Percentiles rank a stretch among this genome's conserved stretches.
phyloP scores from a whole-genome alignment of 2,113 vertebrate genomes.

The Tautogolabrus adspersus region DNA sequence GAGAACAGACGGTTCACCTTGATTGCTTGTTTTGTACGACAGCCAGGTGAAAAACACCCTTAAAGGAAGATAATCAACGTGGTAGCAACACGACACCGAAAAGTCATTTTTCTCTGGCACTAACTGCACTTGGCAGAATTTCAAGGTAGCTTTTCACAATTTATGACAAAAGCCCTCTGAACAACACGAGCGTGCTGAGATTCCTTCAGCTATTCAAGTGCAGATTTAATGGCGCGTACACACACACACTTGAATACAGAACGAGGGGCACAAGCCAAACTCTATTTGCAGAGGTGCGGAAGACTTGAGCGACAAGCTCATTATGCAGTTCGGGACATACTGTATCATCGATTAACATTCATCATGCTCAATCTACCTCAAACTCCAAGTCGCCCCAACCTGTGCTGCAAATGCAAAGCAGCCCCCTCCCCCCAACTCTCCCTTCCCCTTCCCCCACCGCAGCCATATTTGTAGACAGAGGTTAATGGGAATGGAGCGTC shows the following conservation, averaged over 20 bases:
- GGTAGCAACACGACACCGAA: conserved; percentile 21
- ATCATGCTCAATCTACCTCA: conserved; percentile 80
- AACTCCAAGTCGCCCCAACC: conserved; percentile 43
- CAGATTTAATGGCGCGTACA: conserved; percentile 60
- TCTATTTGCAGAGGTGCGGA: conserved; percentile 62
- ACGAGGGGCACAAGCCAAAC: conserved; percentile 63
- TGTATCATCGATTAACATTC: conserved; percentile 81
- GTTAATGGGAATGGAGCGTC: conserved; percentile 73
- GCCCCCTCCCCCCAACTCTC: background rate
- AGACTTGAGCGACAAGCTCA: conserved; percentile 67
- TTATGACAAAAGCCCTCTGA: conserved; percentile 59
- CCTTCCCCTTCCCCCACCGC: conserved; percentile 12
- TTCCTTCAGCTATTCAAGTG: conserved; percentile 59
- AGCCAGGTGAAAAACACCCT: conserved; percentile 12
- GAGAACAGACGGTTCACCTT: conserved; percentile 28
- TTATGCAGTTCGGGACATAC: conserved; percentile 75
- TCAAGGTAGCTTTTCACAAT: conserved; percentile 60
- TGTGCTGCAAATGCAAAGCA: conserved; percentile 69
- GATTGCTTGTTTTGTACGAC: conserved; percentile 42
- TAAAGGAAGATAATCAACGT: conserved; percentile 37
- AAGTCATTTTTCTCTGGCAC: conserved; percentile 37
- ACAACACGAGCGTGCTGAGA: conserved; percentile 39
- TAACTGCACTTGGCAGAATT: conserved; percentile 29
- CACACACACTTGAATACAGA: conserved; percentile 66
- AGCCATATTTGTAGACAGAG: conserved; percentile 70